Base-by-base conservation (phyloP, 2,113 vertebrate species). In the Scytalopus superciliaris region DNA sequence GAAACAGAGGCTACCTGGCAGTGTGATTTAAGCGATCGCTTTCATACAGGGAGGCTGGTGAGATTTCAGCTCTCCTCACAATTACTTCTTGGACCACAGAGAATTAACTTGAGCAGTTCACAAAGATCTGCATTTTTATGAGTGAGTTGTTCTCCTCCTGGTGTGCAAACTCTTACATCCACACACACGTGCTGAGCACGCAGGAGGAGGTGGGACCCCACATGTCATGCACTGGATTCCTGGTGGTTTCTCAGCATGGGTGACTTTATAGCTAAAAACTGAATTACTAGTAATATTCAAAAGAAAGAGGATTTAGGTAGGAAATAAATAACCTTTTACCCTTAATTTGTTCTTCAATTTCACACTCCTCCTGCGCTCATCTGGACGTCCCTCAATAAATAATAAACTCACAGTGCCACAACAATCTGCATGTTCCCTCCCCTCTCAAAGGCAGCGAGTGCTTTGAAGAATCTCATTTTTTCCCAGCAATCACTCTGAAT, bases 291-390 rank as follows among this genome's bases (percentile, higher is more conserved):
- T 69, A 28, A 42, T 33, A 87, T 63, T 69, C 69, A 66, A 87
- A 81, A 57, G 42, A 49, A 81, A 75, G 60, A 75, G 69, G 70
- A 84, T 87, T 87, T 87, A 82, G 69, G 81, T 73, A 83, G 78
- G 87, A 89, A 60, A 70, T 69, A 92, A 91, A 74, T 70, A 84
- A 94, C 85, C 69, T 91, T 70, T 84, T 91, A 67, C 50, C 82
- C 82, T 82, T 93, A 84, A 95, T 93, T 91, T 82, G 81, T 87
- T 91, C 77, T 94, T 84, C 94, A 82, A 50, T 96, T 91, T 94
- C 81, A 60, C 73, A 53, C 37, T 90, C 88, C 78, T 91, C 66
- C 69, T 87, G 69, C 0, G 9, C 85, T 88, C 93, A 50, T 42
- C 79, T 85, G 83, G 76, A 90, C 37, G n/a, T 56, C 75, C 67